phyloP scores from a whole-genome alignment of 1,140 invertebrate genomes.

The Stratiolaelaps scimitus region DNA sequence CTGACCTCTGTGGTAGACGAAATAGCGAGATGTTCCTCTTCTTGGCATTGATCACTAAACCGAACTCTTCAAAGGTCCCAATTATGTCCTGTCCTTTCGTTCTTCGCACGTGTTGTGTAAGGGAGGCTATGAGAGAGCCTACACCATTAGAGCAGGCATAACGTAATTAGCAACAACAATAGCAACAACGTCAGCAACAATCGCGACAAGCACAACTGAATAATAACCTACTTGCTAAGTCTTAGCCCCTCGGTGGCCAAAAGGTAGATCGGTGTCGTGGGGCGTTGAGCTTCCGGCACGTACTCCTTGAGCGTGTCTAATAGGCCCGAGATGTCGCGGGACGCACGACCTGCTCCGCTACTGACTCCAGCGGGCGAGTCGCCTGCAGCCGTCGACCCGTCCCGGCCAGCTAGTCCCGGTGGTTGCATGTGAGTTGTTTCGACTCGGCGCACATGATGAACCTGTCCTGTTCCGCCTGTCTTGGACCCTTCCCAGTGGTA shows the following conservation, averaged over 20 bases:
- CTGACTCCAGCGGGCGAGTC: no score
- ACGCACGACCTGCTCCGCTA: neutral
- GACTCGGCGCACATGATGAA: constrained; percentile 39
- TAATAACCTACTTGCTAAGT: constrained; percentile 23
- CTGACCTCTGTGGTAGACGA: no score
- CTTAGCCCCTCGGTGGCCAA: constrained; percentile 18
- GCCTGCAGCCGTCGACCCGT: neutral
- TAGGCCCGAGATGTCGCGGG: constrained; percentile 16
- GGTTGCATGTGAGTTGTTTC: neutral
- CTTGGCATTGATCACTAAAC: no score
- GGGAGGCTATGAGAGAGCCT: no score
- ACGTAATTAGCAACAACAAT: no score
- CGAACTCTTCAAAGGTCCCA: no score
- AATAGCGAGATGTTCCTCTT: no score
- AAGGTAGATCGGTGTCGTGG: constrained; percentile 25
- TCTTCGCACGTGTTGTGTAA: no score
- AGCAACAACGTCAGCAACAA: no score
- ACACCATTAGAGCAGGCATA: no score
- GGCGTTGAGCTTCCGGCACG: constrained; percentile 22
- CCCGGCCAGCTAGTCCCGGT: neutral
- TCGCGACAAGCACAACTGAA: no score
- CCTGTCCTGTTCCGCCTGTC: constrained; percentile 43
- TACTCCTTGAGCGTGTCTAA: constrained; percentile 26
- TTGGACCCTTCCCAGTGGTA: constrained; percentile 46
- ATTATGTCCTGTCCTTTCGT: no score